Evolutionary conservation across 92 coral and sea anemone genomes (phyloP).

Genomic region (Actinostola sp.): DNA sequence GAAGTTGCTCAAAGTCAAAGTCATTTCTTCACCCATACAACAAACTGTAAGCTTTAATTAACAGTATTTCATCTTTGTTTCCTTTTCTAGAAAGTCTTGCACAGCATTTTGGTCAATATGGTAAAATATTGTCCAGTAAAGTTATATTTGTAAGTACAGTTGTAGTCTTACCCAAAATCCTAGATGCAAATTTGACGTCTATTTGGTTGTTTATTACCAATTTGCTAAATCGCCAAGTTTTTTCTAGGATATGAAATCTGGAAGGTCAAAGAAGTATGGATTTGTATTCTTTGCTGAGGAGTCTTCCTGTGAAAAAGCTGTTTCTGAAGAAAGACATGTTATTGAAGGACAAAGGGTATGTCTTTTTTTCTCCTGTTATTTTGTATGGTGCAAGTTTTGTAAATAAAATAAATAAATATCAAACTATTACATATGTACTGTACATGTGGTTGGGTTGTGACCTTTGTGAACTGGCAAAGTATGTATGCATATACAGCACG

Average conservation of each 20-base stretch:
- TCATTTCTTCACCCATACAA: no score
- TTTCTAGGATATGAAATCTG: constrained; percentile 63
- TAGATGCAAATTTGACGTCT: no score
- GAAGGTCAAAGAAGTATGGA: constrained; percentile 79
- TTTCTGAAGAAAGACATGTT: constrained; percentile 42
- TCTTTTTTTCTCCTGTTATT: background rate
- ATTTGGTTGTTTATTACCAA: no score
- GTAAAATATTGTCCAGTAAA: constrained; percentile 61
- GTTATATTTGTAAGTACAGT: constrained; percentile 85
- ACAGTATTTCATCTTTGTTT: no score
- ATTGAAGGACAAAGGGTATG: constrained; percentile 80
- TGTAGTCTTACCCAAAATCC: no score
- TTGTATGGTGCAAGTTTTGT: no score
- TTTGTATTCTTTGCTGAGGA: constrained; percentile 76
- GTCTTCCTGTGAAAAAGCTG: constrained; percentile 52
- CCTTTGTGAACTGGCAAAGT: no score
- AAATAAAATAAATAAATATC: no score
- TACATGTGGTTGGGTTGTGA: no score
- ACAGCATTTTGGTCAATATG: constrained; percentile 85
- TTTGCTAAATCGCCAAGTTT: background rate
- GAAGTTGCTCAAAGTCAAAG: background rate
- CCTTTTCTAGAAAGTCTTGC: constrained; percentile 73
- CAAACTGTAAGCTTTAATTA: no score
- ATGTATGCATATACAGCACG: no score
- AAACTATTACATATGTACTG: background rate